phyloP scores from a whole-genome alignment of 2,113 vertebrate species.

The Vulpes vulpes region DNA sequence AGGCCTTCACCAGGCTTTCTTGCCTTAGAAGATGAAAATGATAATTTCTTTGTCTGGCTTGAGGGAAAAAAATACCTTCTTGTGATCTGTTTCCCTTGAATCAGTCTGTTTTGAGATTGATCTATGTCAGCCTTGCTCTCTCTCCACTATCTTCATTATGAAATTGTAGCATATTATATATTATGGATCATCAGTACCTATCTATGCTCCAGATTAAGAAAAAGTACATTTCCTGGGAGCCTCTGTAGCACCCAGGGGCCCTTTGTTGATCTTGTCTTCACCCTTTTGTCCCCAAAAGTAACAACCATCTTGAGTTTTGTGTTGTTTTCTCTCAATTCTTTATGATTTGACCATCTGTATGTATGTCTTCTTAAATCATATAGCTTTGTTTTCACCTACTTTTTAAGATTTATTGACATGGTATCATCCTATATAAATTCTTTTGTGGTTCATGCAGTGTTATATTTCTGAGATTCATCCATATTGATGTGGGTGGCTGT shows the following conservation, averaged over 20 bases:
- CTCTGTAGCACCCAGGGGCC: background rate
- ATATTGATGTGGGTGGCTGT: background rate
- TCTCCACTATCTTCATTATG: slow-evolving; percentile 12
- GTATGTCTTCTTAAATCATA: background rate
- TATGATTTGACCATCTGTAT: background rate
- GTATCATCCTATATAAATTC: background rate
- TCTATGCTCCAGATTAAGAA: background rate
- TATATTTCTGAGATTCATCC: background rate
- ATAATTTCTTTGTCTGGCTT: background rate
- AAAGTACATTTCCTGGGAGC: no score
- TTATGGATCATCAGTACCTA: background rate
- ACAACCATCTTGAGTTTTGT: background rate
- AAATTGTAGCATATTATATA: background rate
- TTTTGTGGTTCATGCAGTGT: background rate
- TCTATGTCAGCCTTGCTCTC: background rate
- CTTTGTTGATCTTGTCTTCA: background rate
- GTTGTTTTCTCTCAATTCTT: background rate
- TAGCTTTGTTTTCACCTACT: background rate
- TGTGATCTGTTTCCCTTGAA: slow-evolving; percentile 21
- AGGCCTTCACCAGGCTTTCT: background rate
- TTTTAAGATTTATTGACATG: slow-evolving; percentile 57
- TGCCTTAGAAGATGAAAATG: slow-evolving; percentile 24
- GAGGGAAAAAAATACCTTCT: background rate
- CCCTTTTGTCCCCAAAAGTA: background rate
- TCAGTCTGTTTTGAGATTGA: background rate